phyloP scores from a whole-genome alignment of 2,888 invertebrate genomes.

The Drosophila demipolita region DNA sequence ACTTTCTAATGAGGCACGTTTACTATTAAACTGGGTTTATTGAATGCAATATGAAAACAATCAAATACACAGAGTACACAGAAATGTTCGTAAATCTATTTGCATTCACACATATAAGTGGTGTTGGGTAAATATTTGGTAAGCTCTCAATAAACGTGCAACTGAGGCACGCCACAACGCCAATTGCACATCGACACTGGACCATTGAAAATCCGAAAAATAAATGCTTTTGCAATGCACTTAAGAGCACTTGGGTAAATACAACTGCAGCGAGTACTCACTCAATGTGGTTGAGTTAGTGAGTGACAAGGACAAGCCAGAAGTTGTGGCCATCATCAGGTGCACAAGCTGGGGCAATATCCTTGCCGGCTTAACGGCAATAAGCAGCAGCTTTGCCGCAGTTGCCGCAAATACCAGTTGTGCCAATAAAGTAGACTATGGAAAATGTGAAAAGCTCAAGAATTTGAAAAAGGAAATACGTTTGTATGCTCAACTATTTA shows the following conservation, averaged over 20 bases:
- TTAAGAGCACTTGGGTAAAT: constrained; percentile 70
- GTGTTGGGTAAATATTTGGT: constrained; percentile 37
- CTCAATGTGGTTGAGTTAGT: constrained; percentile 18
- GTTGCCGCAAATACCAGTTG: constrained; percentile 27
- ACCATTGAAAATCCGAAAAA: constrained; percentile 68
- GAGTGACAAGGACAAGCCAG: constrained; percentile 9
- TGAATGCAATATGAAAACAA: not conserved
- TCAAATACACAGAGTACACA: not conserved
- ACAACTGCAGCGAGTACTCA: constrained; percentile 25
- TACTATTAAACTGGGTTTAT: not conserved
- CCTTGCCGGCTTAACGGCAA: constrained; percentile 50
- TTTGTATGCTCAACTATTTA: constrained; percentile 16
- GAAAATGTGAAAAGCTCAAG: constrained; percentile 22
- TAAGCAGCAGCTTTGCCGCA: constrained; percentile 45
- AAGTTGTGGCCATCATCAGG: not conserved
- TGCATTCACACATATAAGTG: constrained; percentile 15
- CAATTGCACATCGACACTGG: constrained; percentile 28
- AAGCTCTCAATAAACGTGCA: constrained; percentile 30
- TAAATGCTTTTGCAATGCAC: constrained; percentile 68
- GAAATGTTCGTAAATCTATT: constrained; percentile 13
- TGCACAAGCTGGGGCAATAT: constrained; percentile 29
- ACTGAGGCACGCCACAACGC: constrained; percentile 12
- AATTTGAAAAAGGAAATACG: constrained; percentile 14
- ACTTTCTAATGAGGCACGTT: not conserved
- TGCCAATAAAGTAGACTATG: constrained; percentile 35